Conservation (phyloP, 2,888 invertebrate species). For the Drosophila histrio region DNA sequence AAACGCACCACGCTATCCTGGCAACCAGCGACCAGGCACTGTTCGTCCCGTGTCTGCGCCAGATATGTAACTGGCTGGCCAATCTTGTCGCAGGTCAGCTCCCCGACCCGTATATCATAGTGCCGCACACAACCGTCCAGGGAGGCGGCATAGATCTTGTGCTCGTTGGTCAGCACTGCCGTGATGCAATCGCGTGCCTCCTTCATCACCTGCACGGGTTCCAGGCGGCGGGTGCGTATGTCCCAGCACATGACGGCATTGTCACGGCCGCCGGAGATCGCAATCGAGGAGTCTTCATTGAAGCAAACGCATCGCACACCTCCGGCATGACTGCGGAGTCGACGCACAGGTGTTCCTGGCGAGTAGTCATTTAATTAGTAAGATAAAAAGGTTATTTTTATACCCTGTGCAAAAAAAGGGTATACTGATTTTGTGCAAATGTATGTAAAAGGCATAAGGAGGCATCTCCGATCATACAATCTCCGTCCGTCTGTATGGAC, state of each 20-base stretch:
- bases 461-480: no score
- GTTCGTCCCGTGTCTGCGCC: conserved; percentile 95
- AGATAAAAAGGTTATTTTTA: no score
- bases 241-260: conserved; percentile 98
- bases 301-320: conserved; percentile 90
- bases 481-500: no score
- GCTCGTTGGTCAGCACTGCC: conserved; percentile 91
- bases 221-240: conserved; percentile 87
- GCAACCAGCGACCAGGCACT: conserved; percentile 94
- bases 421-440: no score
- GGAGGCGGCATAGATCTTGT: conserved; percentile 95
- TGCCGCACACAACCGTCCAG: conserved; percentile 94
- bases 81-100: conserved; percentile 92
- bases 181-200: conserved; percentile 97
- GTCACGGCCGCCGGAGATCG: conserved; percentile 96
- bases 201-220: conserved; percentile 92
- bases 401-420: no score
- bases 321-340: conserved; percentile 94
- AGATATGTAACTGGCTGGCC: conserved; percentile 92
- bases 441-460: no score
- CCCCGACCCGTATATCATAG: conserved; percentile 96
- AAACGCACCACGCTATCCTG: conserved; percentile 92
- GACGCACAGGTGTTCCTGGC: conserved; percentile 89
- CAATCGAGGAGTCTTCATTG: conserved; percentile 97
- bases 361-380: background rate